These are phyloP conservation scores for Sceloporus tristichus DNA, from an alignment of 2,113 vertebrate species.

Conservation along the genomic window DNA sequence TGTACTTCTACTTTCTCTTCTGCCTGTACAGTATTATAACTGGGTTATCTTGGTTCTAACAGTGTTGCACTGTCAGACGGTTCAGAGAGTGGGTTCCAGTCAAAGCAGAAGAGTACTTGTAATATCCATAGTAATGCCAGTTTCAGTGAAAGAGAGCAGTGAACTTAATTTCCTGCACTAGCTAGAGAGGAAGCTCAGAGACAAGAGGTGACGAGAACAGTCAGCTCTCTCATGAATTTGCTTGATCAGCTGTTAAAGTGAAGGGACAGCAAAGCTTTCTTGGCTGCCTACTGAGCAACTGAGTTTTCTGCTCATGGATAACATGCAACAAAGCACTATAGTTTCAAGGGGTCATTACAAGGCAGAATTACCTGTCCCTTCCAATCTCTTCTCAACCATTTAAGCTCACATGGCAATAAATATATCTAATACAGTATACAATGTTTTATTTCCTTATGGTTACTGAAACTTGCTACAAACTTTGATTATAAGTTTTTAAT, in stretches of 20 bases:
- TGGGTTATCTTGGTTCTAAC: background rate
- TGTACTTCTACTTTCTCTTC: background rate
- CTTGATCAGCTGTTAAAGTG: conserved; percentile 14
- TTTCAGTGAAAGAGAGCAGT: background rate
- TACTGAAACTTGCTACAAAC: no score
- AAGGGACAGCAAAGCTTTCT: conserved; percentile 30
- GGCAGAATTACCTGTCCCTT: conserved; percentile 41
- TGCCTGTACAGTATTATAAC: background rate
- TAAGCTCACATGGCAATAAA: conserved; percentile 35
- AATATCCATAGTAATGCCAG: background rate
- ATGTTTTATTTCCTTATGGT: no score
- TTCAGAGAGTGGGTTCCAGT: background rate
- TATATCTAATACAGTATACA: conserved; percentile 14
- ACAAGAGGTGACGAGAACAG: background rate
- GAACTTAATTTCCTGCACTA: background rate
- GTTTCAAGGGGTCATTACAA: conserved; percentile 50
- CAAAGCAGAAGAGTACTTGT: background rate
- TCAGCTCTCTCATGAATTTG: background rate
- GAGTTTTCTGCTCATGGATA: conserved; percentile 48
- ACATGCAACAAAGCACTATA: conserved; percentile 44
- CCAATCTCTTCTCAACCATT: background rate
- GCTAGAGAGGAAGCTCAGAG: background rate
- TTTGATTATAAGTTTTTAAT: conserved; percentile 61
- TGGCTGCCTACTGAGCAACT: conserved; percentile 37
- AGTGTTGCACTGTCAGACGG: background rate